Percentiles rank a stretch among this genome's conserved stretches.
phyloP scores from a whole-genome alignment of 1,140 invertebrate species.

The Microplitis mediator region DNA sequence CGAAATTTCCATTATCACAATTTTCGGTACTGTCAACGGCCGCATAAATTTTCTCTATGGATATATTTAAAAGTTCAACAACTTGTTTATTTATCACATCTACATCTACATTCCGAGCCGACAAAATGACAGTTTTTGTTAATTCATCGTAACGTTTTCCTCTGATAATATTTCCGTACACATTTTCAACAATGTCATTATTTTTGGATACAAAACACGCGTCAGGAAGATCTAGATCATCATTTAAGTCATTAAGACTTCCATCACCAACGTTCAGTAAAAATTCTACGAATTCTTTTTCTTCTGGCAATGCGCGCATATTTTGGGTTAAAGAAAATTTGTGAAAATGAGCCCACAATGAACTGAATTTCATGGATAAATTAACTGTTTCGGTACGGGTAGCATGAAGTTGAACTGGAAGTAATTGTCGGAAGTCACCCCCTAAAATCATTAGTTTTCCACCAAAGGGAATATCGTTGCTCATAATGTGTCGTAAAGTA shows the following conservation, averaged over 20 bases:
- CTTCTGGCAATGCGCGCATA: slow-evolving; percentile 17
- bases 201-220: neutral
- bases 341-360: slow-evolving; percentile 21
- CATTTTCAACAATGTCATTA: slow-evolving; percentile 16
- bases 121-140: slow-evolving; percentile 25
- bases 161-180: slow-evolving; percentile 14
- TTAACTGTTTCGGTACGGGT: slow-evolving; percentile 23
- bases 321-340: slow-evolving; percentile 25
- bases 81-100: slow-evolving; percentile 26
- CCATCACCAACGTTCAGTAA: slow-evolving; percentile 31
- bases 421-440: too few relatives aligned
- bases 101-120: slow-evolving; percentile 28
- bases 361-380: slow-evolving; percentile 28
- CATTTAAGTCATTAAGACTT: slow-evolving; percentile 1
- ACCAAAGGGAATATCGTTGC: slow-evolving; percentile 23
- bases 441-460: slow-evolving; percentile 30
- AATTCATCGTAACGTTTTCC: slow-evolving; percentile 16
- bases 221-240: slow-evolving; percentile 14
- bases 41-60: slow-evolving; percentile 17
- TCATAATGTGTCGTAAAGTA: slow-evolving; percentile 33
- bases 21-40: slow-evolving; percentile 16
- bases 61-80: slow-evolving; percentile 18
- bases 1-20: slow-evolving; percentile 2
- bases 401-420: too few relatives aligned
- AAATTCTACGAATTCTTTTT: slow-evolving; percentile 28